phyloP scores from a whole-genome alignment of 1,140 invertebrate species.

The Antheraea mylitta region DNA sequence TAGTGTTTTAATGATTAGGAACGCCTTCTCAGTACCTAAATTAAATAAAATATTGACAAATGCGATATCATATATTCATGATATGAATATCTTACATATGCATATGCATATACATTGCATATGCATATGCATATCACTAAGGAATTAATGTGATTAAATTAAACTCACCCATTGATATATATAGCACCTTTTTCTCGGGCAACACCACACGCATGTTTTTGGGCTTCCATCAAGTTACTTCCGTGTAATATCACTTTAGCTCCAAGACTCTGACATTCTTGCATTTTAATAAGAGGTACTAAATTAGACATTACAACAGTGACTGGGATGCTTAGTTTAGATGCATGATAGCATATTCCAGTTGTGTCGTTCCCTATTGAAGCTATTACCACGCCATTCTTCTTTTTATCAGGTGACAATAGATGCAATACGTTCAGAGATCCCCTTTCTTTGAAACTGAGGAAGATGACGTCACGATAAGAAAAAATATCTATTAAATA shows the following conservation, averaged over 20 bases:
- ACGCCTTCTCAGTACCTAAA: too few relatives aligned
- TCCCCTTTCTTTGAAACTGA: conserved; percentile 88
- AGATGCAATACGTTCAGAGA: conserved; percentile 85
- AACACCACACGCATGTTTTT: conserved; percentile 46
- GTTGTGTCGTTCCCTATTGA: conserved; percentile 84
- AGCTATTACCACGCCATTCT: conserved; percentile 86
- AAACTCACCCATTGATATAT: conserved; percentile 56
- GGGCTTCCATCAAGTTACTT: conserved; percentile 44
- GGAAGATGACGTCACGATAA: conserved; percentile 15
- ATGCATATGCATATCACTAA: too few relatives aligned
- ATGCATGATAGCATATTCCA: conserved; percentile 86
- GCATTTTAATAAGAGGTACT: conserved; percentile 87
- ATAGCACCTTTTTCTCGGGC: conserved; percentile 57
- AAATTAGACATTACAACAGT: conserved; percentile 89
- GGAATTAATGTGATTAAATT: neutral
- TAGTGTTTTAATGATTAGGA: too few relatives aligned
- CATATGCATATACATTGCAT: too few relatives aligned
- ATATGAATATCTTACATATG: too few relatives aligned
- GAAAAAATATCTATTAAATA: conserved; percentile 5
- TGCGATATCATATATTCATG: too few relatives aligned
- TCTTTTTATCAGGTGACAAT: conserved; percentile 81
- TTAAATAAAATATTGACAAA: too few relatives aligned
- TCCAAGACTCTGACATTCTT: conserved; percentile 83
- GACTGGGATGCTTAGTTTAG: conserved; percentile 83
- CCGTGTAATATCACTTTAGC: conserved; percentile 85